Base-by-base conservation (phyloP, 1,140 invertebrate genomes). In the Battus philenor region DNA sequence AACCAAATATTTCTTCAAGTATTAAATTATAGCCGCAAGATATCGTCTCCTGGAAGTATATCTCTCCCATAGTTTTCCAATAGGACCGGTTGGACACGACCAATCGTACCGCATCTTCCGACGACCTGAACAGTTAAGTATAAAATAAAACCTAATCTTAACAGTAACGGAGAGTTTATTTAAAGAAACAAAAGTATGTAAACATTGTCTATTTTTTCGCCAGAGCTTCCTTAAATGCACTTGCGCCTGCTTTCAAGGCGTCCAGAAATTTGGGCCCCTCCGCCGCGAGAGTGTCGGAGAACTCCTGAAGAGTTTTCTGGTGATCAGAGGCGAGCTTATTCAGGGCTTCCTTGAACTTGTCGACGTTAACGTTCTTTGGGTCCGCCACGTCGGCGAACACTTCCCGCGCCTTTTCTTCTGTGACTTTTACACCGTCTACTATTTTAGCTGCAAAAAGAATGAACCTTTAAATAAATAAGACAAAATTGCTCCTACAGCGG, bases 321-420 rank as follows among this genome's bases (percentile, higher is more conserved):
- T 74, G 63, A 4, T 65, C 53, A 0, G n/a, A 18, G 0, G 71
- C 71, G 1, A 75, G 15, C 17, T 69, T 67, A 0, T 18, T 34
- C 1, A 78, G 6, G 0, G 53, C 62, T 8, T 63, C 57, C 34
- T 72, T 53, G 16, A 77, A 77, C 11, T 74, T 68, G 0, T 49
- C 53, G 0, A 68, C 30, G 4, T 65, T 59, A 0, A 77, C 53
- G 7, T 55, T 54, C 1, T 54, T 45, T 0, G 52, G 39, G 16
- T 68, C 53, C 0, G 45, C 30, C 0, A 58, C 59, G 2, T 65
- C 60, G 2, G 50, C 36, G 44, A 77, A 72, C 7, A 72, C 36
- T 2, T 53, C 45, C 0, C 60, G 54, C 0, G 55, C 64, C 26
- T 68, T 68, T 0, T 55, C 53, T 22, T 77, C 66, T 0, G 53